These are phyloP conservation scores for Notarius lentiginosus DNA, from an alignment of 2,113 vertebrate species.

Conservation along the genomic window DNA sequence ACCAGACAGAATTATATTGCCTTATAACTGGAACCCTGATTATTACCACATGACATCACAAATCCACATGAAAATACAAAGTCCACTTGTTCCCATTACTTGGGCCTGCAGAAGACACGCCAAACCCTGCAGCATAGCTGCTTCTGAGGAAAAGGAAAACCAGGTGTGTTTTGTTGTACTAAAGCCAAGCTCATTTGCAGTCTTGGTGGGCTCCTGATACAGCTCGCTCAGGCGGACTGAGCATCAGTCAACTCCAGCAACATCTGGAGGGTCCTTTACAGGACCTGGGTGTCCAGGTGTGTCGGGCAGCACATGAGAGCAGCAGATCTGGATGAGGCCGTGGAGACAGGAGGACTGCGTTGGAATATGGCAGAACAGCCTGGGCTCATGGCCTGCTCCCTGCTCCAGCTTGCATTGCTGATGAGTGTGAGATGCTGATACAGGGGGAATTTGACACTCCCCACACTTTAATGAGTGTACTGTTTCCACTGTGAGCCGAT, in stretches of 20 bases:
- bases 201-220: slow-evolving; percentile 14
- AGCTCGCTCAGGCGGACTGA: slow-evolving; percentile 43
- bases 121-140: neutral
- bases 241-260: slow-evolving; percentile 34
- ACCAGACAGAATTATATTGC: slow-evolving; percentile 7
- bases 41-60: slow-evolving; percentile 46
- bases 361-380: slow-evolving; percentile 28
- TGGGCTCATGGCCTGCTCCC: slow-evolving; percentile 33
- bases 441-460: slow-evolving; percentile 62
- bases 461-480: slow-evolving; percentile 74
- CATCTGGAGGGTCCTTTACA: slow-evolving; percentile 58
- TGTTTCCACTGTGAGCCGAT: slow-evolving; percentile 68
- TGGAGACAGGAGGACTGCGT: slow-evolving; percentile 21
- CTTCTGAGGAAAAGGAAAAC: slow-evolving; percentile 25
- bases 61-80: neutral
- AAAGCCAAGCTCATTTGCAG: slow-evolving; percentile 21
- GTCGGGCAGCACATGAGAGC: slow-evolving; percentile 62
- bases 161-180: slow-evolving; percentile 41
- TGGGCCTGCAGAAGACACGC: neutral
- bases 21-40: slow-evolving; percentile 22
- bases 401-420: slow-evolving; percentile 51
- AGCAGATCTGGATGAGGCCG: slow-evolving; percentile 48
- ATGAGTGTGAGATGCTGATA: slow-evolving; percentile 71
- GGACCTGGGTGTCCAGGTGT: slow-evolving; percentile 46
- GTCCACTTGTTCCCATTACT: slow-evolving; percentile 23